These are phyloP conservation scores for Eudemis profundana DNA, from an alignment of 2,888 invertebrate genomes.

Conservation along the genomic window DNA sequence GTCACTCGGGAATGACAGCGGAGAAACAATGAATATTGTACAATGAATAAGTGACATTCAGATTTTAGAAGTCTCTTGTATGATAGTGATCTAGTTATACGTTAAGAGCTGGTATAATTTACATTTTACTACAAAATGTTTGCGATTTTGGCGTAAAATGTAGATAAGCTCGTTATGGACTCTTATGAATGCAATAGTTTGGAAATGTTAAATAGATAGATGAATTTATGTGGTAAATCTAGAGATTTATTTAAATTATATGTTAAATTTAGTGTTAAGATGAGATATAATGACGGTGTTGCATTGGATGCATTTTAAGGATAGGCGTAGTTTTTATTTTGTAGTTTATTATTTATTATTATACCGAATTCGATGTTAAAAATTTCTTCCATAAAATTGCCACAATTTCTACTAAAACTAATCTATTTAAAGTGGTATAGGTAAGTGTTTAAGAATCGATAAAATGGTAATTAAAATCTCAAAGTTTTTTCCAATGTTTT, in stretches of 20 bases:
- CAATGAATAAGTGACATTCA: constrained; percentile 40
- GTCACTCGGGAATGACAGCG: neutral
- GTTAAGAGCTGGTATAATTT: constrained; percentile 6
- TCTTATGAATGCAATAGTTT: constrained; percentile 67
- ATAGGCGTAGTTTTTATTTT: constrained; percentile 55
- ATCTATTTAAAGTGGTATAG: constrained; percentile 62
- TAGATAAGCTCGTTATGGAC: constrained; percentile 19
- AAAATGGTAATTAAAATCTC: constrained; percentile 47
- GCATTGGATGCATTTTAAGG: constrained; percentile 72
- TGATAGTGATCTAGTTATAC: constrained; percentile 37
- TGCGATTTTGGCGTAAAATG: constrained; percentile 4
- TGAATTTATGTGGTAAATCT: constrained; percentile 74
- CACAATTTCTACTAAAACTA: constrained; percentile 72
- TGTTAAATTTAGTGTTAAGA: constrained; percentile 65
- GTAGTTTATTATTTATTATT: constrained; percentile 65
- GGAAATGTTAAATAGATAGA: constrained; percentile 70
- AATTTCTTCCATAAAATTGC: constrained; percentile 80
- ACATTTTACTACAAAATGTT: constrained; percentile 8
- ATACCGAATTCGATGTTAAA: constrained; percentile 77
- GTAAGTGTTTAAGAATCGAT: constrained; percentile 52
- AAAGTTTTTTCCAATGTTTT: constrained; percentile 28
- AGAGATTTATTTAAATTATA: constrained; percentile 68
- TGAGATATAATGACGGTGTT: constrained; percentile 55
- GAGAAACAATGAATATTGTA: constrained; percentile 46
- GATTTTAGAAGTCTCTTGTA: constrained; percentile 35